Conservation (phyloP, 2,888 invertebrate genomes). For the Drosophila mayaguana region DNA sequence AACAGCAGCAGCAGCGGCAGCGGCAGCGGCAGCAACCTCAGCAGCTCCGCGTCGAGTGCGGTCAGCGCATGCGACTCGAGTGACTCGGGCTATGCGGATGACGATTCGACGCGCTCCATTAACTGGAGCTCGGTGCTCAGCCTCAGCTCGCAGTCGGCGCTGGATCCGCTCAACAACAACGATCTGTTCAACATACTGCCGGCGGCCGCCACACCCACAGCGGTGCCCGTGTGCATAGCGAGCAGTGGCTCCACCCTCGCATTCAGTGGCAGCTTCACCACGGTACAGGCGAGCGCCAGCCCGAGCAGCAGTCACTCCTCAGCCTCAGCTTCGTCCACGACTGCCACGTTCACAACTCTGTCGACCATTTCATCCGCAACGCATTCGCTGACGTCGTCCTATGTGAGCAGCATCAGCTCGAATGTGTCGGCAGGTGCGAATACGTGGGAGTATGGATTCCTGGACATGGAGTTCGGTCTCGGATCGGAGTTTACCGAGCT, state of each 20-base stretch:
- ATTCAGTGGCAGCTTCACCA: slow-evolving; percentile 82
- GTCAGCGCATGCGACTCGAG: slow-evolving; percentile 85
- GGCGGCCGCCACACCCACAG: slow-evolving; percentile 79
- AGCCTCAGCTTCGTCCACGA: slow-evolving; percentile 64
- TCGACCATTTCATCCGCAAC: slow-evolving; percentile 83
- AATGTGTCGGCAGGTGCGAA: slow-evolving; percentile 76
- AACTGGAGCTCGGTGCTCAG: slow-evolving; percentile 97
- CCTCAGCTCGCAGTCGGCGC: slow-evolving; percentile 93
- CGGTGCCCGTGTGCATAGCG: slow-evolving; percentile 75
- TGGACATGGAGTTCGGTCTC: slow-evolving; percentile 86
- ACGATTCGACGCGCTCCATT: slow-evolving; percentile 91
- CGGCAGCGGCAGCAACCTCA: slow-evolving; percentile 23
- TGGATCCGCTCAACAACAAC: slow-evolving; percentile 93
- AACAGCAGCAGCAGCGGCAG: slow-evolving; percentile 28
- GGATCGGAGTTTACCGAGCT: slow-evolving; percentile 86
- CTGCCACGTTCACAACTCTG: slow-evolving; percentile 82
- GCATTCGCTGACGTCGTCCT: slow-evolving; percentile 83
- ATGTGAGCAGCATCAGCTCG: slow-evolving; percentile 80
- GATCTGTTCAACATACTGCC: slow-evolving; percentile 87
- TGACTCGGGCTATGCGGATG: slow-evolving; percentile 92
- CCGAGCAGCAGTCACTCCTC: slow-evolving; percentile 51
- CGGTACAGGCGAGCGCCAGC: slow-evolving; percentile 70
- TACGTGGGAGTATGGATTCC: slow-evolving; percentile 84
- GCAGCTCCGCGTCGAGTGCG: slow-evolving; percentile 44
- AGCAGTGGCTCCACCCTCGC: slow-evolving; percentile 68